These are phyloP conservation scores for Mugil cephalus DNA, from an alignment of 2,113 vertebrate genomes.

Conservation along the genomic window DNA sequence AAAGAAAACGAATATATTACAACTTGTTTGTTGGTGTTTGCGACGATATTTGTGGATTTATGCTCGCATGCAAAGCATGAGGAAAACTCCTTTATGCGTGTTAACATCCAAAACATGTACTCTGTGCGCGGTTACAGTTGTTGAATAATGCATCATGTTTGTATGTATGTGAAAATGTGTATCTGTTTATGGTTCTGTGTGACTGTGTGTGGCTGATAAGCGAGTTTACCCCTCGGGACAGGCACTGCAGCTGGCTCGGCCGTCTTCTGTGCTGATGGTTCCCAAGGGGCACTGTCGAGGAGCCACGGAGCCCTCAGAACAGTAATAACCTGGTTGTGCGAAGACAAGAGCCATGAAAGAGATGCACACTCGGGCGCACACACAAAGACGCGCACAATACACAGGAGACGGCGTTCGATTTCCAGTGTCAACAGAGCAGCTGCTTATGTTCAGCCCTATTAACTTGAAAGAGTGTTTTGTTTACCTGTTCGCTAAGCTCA, in stretches of 20 bases:
- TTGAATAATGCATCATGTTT: conserved; percentile 11
- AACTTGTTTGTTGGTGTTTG: background rate
- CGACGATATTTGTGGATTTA: background rate
- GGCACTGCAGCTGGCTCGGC: conserved; percentile 82
- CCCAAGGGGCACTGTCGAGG: conserved; percentile 88
- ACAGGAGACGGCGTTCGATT: conserved; percentile 47
- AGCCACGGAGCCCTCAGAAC: conserved; percentile 83
- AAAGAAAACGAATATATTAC: conserved; percentile 39
- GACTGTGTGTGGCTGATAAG: conserved; percentile 41
- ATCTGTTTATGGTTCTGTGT: conserved; percentile 32
- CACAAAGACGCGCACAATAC: conserved; percentile 20
- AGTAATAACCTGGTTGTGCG: conserved; percentile 88
- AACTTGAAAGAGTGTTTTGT: conserved; percentile 49
- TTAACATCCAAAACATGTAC: background rate
- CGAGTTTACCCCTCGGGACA: conserved; percentile 88
- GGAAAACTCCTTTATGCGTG: background rate
- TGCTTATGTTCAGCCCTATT: conserved; percentile 52
- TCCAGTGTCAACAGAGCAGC: conserved; percentile 55
- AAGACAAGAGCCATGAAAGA: conserved; percentile 55
- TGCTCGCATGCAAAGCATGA: background rate
- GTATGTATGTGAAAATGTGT: conserved; percentile 6
- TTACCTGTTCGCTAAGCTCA: conserved; percentile 27
- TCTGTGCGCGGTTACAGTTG: background rate
- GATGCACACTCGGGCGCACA: conserved; percentile 34
- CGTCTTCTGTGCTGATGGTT: conserved; percentile 82